Evolutionary conservation across 2,113 vertebrate genomes (phyloP), one percentile per base, ranked within the genome.

Genomic region (Chionodraco myersi): DNA sequence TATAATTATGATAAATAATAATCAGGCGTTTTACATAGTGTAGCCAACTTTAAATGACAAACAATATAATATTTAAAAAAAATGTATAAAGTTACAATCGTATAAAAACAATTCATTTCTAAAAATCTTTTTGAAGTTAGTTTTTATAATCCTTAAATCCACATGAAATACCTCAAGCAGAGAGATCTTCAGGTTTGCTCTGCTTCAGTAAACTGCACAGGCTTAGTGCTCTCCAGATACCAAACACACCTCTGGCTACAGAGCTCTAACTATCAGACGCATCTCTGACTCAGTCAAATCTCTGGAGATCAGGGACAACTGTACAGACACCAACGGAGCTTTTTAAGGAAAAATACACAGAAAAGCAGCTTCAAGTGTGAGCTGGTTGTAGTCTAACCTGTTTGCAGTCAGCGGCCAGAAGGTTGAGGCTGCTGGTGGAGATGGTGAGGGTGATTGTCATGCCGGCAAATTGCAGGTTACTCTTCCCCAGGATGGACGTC

Each of bases 381-480:
- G 34, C 47, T 36, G 11, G 2, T 21, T 59, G 26, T 5, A 23
- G 21, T 75, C 95, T 93, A 75, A 99, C 98, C 97, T 99, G 97
- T 90, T 98, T 99, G 93, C 97, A 98, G 95, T 99, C 98, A 0
- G 97, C 94, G 0, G 98, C 97, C 96, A 97, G 97, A 88, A 99
- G 97, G 93, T 98, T 99, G 88, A 99, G 96, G 93, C 98, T 99
- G 96, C 97, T 99, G 93, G 98, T 99, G 2, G 98, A 99, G 78
- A 99, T 96, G n/a, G 97, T 99, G 59, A 99, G 95, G 74, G 94
- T 97, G 95, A 99, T 99, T 74, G 97, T 96, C 98, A 99, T 98
- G 21, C 97, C 97, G 0, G 98, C 98, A 53, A 99, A 99, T 92
- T 99, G 99, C 85, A 99, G 95, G 94, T 99, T 99, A 88, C 97